phyloP scores from a whole-genome alignment of 2,797 vertebrate genomes.

The Urophycis tenuis region DNA sequence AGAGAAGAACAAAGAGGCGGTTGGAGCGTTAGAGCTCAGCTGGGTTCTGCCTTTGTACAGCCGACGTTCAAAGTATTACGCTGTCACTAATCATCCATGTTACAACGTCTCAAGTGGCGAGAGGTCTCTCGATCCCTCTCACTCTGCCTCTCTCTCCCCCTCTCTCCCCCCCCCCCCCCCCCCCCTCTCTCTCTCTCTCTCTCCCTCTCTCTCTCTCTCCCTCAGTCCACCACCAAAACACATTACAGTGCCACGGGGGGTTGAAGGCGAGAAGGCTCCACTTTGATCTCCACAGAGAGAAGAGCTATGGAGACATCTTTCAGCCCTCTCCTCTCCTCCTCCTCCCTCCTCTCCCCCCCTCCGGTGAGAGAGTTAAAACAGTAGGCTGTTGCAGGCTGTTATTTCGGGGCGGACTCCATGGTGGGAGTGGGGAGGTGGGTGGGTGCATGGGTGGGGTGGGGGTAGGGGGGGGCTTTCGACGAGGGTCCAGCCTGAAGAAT shows the following conservation, averaged over 20 bases:
- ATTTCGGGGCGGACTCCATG: conserved; percentile 60
- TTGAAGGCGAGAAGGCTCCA: conserved; percentile 44
- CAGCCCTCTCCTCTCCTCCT: conserved; percentile 52
- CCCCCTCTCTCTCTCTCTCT: too few relatives aligned
- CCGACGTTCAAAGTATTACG: conserved; percentile 67
- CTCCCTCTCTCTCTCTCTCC: conserved; percentile 33
- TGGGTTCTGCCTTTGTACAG: conserved; percentile 69
- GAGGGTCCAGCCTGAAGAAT: conserved; percentile 58
- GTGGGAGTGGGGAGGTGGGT: neutral
- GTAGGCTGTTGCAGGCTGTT: conserved; percentile 69
- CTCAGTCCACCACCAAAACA: conserved; percentile 54
- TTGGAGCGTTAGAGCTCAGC: conserved; percentile 74
- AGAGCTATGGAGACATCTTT: conserved; percentile 58
- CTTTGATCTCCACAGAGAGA: conserved; percentile 60
- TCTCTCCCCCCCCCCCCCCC: too few relatives aligned
- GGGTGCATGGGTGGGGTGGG: conserved; percentile 31
- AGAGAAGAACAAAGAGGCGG: conserved; percentile 37
- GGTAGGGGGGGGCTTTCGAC: conserved; percentile 17
- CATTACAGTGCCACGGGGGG: conserved; percentile 57
- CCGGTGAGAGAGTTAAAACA: conserved; percentile 72
- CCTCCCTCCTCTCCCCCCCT: conserved; percentile 42
- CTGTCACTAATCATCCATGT: conserved; percentile 70
- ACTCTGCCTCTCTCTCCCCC: too few relatives aligned
- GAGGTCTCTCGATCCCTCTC: conserved; percentile 22
- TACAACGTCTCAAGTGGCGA: conserved; percentile 58